phyloP scores from a whole-genome alignment of 1,140 invertebrate genomes.

The Pomacea maculata region DNA sequence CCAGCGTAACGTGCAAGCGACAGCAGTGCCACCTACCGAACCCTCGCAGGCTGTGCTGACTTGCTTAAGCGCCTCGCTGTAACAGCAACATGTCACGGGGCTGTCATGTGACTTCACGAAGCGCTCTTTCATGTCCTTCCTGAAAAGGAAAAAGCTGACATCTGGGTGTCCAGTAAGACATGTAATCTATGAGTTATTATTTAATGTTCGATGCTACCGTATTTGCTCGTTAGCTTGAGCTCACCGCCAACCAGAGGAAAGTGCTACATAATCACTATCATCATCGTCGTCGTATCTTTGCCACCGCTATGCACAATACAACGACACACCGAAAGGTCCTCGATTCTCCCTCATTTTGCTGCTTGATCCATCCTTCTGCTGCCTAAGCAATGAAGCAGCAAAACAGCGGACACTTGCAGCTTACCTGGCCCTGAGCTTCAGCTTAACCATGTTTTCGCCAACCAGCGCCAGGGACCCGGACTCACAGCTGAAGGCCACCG shows the following conservation, averaged over 20 bases:
- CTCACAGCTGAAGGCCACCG: neutral
- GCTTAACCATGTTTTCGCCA: neutral
- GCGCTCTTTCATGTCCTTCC: neutral
- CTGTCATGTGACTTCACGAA: neutral
- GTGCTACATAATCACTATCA: neutral
- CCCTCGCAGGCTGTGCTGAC: neutral
- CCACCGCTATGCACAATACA: neutral
- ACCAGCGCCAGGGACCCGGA: neutral
- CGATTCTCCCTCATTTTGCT: no score
- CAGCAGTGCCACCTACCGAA: neutral
- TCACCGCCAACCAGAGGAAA: neutral
- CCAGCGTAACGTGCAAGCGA: neutral
- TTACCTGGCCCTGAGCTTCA: slow-evolving; percentile 4
- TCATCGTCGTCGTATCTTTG: neutral
- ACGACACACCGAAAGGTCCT: neutral
- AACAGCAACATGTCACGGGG: neutral
- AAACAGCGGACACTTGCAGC: neutral
- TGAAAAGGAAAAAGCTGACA: neutral
- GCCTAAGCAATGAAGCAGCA: neutral
- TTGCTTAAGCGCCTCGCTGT: neutral
- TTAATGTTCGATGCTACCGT: no score
- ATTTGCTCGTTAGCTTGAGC: no score
- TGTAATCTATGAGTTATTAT: no score
- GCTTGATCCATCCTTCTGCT: no score
- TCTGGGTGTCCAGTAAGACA: neutral